Evolutionary conservation across 2,888 invertebrate species (phyloP).

Genomic region (Sipha maydis): DNA sequence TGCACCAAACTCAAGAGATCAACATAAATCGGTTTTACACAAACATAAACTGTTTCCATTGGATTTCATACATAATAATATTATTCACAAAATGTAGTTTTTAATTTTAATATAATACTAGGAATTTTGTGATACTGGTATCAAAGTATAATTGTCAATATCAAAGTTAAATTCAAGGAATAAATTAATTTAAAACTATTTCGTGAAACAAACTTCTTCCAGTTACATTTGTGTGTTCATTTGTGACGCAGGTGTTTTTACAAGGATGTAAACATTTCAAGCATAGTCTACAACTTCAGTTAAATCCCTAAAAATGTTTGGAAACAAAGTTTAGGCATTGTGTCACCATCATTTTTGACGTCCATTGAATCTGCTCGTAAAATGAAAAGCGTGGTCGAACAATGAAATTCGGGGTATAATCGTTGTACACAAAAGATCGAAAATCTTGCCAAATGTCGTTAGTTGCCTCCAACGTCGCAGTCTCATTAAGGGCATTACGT

Average conservation of each 20-base stretch:
- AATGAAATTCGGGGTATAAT: conserved; percentile 52
- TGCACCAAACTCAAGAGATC: no score
- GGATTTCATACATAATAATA: no score
- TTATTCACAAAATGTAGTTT: no score
- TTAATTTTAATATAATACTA: no score
- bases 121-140: no score
- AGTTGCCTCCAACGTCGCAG: conserved; percentile 43
- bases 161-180: no score
- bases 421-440: conserved; percentile 57
- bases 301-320: conserved; percentile 45
- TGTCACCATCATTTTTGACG: conserved; percentile 44
- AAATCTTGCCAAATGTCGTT: conserved; percentile 62
- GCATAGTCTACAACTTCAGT: conserved; percentile 11
- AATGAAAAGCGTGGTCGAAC: conserved; percentile 48
- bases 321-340: conserved; percentile 47
- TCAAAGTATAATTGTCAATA: no score
- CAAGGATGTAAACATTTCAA: conserved; percentile 26
- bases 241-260: neutral
- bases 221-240: neutral
- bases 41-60: no score
- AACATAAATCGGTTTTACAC: no score
- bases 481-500: conserved; percentile 57
- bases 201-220: neutral
- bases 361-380: conserved; percentile 48
- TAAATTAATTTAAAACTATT: conserved; percentile 12